A percentile compares a stretch with the other conserved stretches of the same genome.
Evolutionary conservation across 2,888 invertebrate species (phyloP).

Genomic region (Epinotia bilunana): DNA sequence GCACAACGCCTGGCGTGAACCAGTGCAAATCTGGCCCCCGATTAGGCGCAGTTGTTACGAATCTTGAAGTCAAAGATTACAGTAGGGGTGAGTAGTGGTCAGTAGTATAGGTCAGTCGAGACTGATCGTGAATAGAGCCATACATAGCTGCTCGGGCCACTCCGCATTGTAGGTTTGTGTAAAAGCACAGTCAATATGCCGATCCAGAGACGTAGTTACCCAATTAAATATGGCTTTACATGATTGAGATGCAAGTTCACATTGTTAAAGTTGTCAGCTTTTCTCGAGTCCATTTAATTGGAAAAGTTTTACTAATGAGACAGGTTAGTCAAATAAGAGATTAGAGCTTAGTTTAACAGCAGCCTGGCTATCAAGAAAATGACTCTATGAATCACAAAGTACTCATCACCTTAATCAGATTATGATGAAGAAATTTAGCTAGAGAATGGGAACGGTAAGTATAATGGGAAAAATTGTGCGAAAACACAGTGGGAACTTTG

Average conservation of each 20-base stretch:
- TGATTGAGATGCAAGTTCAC: slow-evolving; percentile 14
- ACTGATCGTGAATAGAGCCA: neutral
- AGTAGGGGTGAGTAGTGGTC: neutral
- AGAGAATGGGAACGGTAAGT: slow-evolving; percentile 55
- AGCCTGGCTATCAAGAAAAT: slow-evolving; percentile 7
- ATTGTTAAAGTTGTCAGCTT: slow-evolving; percentile 6
- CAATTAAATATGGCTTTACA: slow-evolving; percentile 12
- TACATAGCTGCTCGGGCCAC: neutral
- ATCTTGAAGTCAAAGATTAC: neutral
- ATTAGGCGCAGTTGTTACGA: neutral
- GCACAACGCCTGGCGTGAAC: neutral
- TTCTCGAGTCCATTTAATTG: neutral
- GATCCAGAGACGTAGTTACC: neutral
- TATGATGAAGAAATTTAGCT: slow-evolving; percentile 39
- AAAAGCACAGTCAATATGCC: neutral
- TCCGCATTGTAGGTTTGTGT: neutral
- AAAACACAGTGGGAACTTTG: slow-evolving; percentile 72
- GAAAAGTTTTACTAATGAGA: slow-evolving; percentile 8
- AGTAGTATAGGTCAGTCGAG: neutral
- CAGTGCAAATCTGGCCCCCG: neutral
- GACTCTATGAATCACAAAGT: neutral
- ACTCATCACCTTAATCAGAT: slow-evolving; percentile 33
- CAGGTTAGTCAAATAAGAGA: neutral
- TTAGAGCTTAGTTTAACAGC: neutral
- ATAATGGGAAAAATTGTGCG: slow-evolving; percentile 77